These are phyloP conservation scores for Protula sp. DNA, from an alignment of 2,888 invertebrate genomes.

Conservation along the genomic window DNA sequence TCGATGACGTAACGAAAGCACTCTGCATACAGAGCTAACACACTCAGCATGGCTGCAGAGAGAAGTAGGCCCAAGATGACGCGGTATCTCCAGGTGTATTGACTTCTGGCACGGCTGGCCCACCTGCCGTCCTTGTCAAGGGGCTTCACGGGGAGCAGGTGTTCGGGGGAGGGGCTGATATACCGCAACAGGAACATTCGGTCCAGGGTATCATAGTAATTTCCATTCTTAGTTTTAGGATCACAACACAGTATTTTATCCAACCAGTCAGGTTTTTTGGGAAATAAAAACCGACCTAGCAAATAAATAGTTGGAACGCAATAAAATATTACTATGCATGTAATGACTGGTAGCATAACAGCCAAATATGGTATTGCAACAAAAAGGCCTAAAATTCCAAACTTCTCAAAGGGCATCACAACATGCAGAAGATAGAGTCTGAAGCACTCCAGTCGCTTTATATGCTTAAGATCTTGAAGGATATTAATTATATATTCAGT, in stretches of 20 bases:
- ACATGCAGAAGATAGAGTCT: slow-evolving; percentile 1
- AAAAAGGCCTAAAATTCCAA: slow-evolving; percentile 4
- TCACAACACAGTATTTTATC: background rate
- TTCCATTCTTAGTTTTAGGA: background rate
- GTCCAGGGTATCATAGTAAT: background rate
- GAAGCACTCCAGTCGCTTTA: background rate
- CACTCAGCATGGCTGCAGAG: background rate
- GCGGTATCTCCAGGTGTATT: background rate
- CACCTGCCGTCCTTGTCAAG: background rate
- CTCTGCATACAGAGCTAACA: slow-evolving; percentile 34
- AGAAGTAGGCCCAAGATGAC: background rate
- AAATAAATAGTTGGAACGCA: slow-evolving; percentile 4
- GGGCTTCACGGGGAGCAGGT: background rate
- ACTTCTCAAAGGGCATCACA: slow-evolving; percentile 9
- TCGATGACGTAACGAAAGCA: slow-evolving; percentile 38
- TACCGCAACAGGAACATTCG: background rate
- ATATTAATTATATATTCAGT: background rate
- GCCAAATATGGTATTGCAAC: slow-evolving; percentile 5
- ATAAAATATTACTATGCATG: slow-evolving; percentile 1
- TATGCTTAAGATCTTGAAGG: background rate
- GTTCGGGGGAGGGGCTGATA: background rate
- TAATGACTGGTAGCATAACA: background rate
- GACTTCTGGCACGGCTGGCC: background rate
- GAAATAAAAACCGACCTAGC: slow-evolving; percentile 2
- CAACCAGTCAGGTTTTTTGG: background rate